Conservation (phyloP, 1,140 invertebrate genomes). For the Rhysida immarginata region DNA sequence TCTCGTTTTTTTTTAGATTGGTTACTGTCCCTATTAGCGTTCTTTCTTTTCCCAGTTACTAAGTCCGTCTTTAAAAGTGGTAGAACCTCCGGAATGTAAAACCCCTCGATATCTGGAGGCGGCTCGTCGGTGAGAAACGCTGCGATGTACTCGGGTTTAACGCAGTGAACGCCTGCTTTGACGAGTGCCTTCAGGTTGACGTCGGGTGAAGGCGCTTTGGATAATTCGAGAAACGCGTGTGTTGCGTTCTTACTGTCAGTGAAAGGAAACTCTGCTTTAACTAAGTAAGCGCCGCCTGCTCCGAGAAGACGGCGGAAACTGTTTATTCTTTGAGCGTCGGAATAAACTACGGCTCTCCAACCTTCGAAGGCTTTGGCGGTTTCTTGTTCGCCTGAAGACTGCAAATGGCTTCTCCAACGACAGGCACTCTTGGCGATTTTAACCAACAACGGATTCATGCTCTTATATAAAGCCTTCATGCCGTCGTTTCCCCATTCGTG, state of each 20-base stretch:
- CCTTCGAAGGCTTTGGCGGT: conserved; percentile 39
- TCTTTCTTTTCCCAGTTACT: no score
- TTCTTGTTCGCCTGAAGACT: background rate
- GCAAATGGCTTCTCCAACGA: conserved; percentile 22
- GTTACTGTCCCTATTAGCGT: no score
- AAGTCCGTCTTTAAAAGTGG: no score
- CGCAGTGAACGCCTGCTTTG: background rate
- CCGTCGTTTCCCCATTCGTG: conserved; percentile 46
- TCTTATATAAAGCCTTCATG: conserved; percentile 22
- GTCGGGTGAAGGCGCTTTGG: background rate
- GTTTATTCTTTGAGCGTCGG: conserved; percentile 40
- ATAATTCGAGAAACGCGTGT: conserved; percentile 9
- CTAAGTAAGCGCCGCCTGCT: conserved; percentile 50
- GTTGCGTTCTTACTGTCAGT: background rate
- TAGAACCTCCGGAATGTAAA: background rate
- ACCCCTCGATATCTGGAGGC: background rate
- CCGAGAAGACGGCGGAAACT: conserved; percentile 49
- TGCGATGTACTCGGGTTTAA: conserved; percentile 3
- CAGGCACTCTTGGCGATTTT: conserved; percentile 26
- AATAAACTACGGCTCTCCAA: conserved; percentile 51
- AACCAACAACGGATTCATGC: conserved; percentile 9
- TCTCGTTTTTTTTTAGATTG: no score
- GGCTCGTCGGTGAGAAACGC: conserved; percentile 1
- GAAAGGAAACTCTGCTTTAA: conserved; percentile 35
- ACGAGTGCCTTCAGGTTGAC: background rate